phyloP scores from a whole-genome alignment of 2,888 invertebrate genomes.

The Eristalis intricaria region DNA sequence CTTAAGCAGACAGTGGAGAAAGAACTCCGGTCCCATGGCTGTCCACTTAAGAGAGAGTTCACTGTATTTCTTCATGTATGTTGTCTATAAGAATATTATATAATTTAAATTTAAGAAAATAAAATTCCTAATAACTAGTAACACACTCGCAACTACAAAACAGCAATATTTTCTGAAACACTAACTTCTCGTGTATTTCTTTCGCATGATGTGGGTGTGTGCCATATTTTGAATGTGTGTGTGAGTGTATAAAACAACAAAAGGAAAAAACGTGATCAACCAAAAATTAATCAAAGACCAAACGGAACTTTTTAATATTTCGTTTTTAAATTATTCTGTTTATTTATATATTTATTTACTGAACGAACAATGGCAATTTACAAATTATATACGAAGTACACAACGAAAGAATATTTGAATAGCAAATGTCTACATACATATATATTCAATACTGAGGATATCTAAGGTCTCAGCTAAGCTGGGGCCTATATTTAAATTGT shows the following conservation, averaged over 20 bases:
- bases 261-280: background rate
- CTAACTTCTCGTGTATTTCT: background rate
- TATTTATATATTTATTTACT: slow-evolving; percentile 38
- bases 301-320: slow-evolving; percentile 27
- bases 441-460: background rate
- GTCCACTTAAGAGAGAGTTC: no score
- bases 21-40: no score
- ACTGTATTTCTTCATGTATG: no score
- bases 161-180: slow-evolving; percentile 32
- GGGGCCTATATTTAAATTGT: background rate
- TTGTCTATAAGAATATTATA: no score
- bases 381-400: slow-evolving; percentile 27
- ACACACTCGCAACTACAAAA: background rate
- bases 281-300: slow-evolving; percentile 46
- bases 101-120: no score
- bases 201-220: slow-evolving; percentile 54
- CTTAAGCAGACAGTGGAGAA: no score
- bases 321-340: slow-evolving; percentile 14
- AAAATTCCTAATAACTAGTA: background rate
- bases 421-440: background rate
- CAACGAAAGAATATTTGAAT: slow-evolving; percentile 9
- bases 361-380: slow-evolving; percentile 13
- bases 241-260: slow-evolving; percentile 3
- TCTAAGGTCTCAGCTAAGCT: background rate
- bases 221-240: background rate